Base-by-base conservation (phyloP, 2,888 invertebrate genomes). In the Lasioglossum pauxillum region DNA sequence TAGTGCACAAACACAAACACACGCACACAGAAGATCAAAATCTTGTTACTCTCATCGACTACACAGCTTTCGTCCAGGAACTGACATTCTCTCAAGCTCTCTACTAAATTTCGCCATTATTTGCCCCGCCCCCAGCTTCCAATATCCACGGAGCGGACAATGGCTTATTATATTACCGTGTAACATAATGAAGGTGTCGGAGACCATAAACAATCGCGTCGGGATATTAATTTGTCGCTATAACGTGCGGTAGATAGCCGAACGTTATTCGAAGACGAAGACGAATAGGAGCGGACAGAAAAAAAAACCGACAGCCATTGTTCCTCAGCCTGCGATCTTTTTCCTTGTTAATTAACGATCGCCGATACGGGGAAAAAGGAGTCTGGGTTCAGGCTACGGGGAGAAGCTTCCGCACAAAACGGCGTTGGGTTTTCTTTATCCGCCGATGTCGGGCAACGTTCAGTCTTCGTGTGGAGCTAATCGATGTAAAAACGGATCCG, bases 291-390 rank as follows among this genome's bases (percentile, higher is more conserved):
- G n/a, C n/a, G 44, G 31, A 7, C 23, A 57, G 77, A 57, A 27
- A 49, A 41, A 44, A 44, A 23, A 49, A 27, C 19, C 57, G 67
- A 82, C 60, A 74, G 82, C 60, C 27, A 38, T 69, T 41, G 49
- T 49, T 49, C 49, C 31, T 38, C 27, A 38, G 19, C 38, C 57
- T 27, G 35, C 53, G 74, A 38, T 46, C 67, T 69, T 75, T 57
- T 73, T 69, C 46, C 44, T 46, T 53, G 80, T 72, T 80, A 72
- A 80, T 80, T 75, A 80, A 75, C 80, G 75, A 80, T 72, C 80
- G n/a, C 41, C 31, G 16, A 75, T 64, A 44, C 19, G 38, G 31
- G 12, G 38, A 79, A 69, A 80, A 38, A 41, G 12, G 38, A 8
- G 12, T 16, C 16, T 14, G 35, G 23, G 19, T 46, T 81, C 60